Conservation (phyloP, 2,888 invertebrate species). For the Punctoribates punctum region DNA sequence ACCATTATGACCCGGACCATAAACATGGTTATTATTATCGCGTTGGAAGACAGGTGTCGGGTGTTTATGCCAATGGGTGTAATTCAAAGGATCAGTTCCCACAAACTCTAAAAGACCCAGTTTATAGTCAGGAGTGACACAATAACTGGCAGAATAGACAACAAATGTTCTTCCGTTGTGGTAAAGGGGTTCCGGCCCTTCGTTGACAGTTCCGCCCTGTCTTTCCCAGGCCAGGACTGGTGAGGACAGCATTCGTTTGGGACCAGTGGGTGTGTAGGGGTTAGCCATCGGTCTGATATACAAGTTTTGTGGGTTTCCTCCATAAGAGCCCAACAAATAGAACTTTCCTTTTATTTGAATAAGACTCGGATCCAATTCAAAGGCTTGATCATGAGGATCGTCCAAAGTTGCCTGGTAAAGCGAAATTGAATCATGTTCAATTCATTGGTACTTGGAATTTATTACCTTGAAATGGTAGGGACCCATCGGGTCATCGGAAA, state of each 20-base stretch:
- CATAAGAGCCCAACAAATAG: background rate
- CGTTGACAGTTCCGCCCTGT: background rate
- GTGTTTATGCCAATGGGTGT: background rate
- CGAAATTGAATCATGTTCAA: background rate
- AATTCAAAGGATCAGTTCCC: background rate
- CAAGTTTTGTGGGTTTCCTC: background rate
- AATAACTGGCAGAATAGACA: background rate
- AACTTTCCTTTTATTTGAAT: background rate
- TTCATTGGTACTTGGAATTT: background rate
- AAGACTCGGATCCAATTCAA: background rate
- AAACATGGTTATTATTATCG: background rate
- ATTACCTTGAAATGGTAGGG: background rate
- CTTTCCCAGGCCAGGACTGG: background rate
- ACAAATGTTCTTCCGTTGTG: background rate
- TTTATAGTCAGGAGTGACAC: background rate
- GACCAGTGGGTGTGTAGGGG: background rate
- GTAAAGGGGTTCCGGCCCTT: background rate
- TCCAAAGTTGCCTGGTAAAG: background rate
- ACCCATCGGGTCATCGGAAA: background rate
- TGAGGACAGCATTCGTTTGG: background rate
- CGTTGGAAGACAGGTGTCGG: background rate
- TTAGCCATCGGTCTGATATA: background rate
- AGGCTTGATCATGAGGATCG: background rate
- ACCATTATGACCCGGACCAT: slow-evolving; percentile 3
- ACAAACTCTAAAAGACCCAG: background rate